phyloP scores from a whole-genome alignment of 2,888 invertebrate genomes.

The Pimpla rufipes region DNA sequence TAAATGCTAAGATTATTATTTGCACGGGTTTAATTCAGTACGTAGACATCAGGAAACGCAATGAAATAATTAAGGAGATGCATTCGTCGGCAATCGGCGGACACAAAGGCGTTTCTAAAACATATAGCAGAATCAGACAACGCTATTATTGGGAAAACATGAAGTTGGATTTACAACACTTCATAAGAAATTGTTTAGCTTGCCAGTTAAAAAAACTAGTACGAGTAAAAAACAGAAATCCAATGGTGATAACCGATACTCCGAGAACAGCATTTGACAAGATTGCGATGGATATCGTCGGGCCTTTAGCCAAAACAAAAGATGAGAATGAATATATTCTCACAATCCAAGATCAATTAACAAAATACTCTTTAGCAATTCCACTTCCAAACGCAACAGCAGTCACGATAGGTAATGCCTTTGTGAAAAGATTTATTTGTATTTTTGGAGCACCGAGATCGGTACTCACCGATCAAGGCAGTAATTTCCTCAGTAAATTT shows the following conservation, averaged over 20 bases:
- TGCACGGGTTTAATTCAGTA: constrained; percentile 25
- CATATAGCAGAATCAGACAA: constrained; percentile 34
- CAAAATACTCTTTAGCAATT: background rate
- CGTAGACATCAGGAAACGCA: background rate
- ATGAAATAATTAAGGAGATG: constrained; percentile 11
- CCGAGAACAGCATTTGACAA: background rate
- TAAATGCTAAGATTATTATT: constrained; percentile 16
- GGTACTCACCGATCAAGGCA: constrained; percentile 71
- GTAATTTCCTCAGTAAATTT: constrained; percentile 65
- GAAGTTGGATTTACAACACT: constrained; percentile 43
- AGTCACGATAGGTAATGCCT: too few species aligned
- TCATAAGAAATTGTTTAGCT: constrained; percentile 48
- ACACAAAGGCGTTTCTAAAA: constrained; percentile 34
- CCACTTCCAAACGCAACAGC: too few species aligned
- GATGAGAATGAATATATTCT: background rate
- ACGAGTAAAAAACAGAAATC: background rate
- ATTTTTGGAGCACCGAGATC: constrained; percentile 65
- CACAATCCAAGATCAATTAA: background rate
- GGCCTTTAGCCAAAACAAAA: constrained; percentile 1
- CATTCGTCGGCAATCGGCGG: constrained; percentile 23
- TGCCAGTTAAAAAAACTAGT: constrained; percentile 71
- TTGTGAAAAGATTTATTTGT: constrained; percentile 66
- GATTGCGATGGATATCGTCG: constrained; percentile 68
- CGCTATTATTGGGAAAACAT: constrained; percentile 50
- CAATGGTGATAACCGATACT: constrained; percentile 65